Evolutionary conservation across 2,113 vertebrate genomes (phyloP).

Genomic region (Varanus komodoensis): DNA sequence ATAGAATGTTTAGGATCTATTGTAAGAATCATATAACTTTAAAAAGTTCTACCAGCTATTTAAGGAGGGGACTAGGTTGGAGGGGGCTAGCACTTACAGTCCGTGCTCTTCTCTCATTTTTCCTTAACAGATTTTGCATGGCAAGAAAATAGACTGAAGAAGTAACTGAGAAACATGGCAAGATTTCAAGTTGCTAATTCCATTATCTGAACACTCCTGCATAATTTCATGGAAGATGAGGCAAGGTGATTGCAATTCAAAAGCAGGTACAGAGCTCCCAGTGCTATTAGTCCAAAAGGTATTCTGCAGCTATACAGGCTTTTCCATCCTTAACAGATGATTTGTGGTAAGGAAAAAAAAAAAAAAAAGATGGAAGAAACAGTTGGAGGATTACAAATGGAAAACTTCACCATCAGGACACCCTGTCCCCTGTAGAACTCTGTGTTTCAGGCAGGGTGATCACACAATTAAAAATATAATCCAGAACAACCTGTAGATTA

Average conservation of each 20-base stretch:
- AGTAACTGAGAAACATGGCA: background rate
- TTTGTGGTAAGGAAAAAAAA: background rate
- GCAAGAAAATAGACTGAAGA: background rate
- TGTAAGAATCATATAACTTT: background rate
- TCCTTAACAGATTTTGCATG: background rate
- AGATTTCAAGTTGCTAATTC: background rate
- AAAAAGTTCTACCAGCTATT: rapidly evolving
- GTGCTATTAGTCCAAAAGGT: rapidly evolving
- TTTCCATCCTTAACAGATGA: background rate
- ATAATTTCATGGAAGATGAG: background rate
- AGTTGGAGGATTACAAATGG: background rate
- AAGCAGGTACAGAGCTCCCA: no score
- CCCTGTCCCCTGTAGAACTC: background rate
- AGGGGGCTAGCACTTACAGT: rapidly evolving
- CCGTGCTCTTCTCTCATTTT: background rate
- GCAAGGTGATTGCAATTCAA: no score
- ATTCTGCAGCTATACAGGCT: background rate
- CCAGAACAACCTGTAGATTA: background rate
- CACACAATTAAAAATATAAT: background rate
- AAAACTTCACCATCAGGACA: background rate
- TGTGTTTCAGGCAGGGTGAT: background rate
- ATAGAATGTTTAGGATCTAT: background rate
- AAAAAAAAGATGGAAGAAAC: background rate
- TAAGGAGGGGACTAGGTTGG: background rate
- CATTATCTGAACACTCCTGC: background rate